Base-by-base conservation (phyloP, 2,888 invertebrate species). In the Nemotelus nigrinus region DNA sequence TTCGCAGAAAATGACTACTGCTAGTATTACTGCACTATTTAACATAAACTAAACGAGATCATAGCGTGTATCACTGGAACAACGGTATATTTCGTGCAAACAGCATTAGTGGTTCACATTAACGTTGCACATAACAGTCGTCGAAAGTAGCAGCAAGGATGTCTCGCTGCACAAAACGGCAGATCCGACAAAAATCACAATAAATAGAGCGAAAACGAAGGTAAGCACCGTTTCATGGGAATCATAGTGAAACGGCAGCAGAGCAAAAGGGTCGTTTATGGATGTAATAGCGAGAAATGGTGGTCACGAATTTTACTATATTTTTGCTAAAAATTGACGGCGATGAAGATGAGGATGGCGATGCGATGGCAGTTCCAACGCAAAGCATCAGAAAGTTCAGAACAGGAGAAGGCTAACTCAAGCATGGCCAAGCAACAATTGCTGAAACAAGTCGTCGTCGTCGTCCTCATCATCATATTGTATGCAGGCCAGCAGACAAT, bases 301-400 rank as follows among this genome's bases (percentile, higher is more conserved):
- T 74, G 74, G 74, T 74, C 74, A 74, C 74, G 74, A 74, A 74
- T 74, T 74, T 74, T 41, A 48, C 74, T 74, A 25, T 39, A 72
- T 72, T 72, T 60, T 43, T 63, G 50, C 48, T 47, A 63, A 48
- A 74, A 60, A 68, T 48, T 47, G 6, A 63, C 39, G 70, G 8
- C 53, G 8, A n/a, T 43, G 55, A 2, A 53, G 6, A 2, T 25
- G 39, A 10, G 65, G 10, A 53, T 70, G 3, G 55, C 39, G 39
- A 39, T 60, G 60, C 60, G 7, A 50, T 25, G 25, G 25, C 25
- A 25, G 0, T 25, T 25, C 25, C 25, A 25, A 25, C 25, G 1
- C 25, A 25, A 25, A 25, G 25, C 25, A 25, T 25, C 25, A 25
- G 25, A 25, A 25, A 25, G 25, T 25, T 25, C 0, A 25, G 25